Percentiles rank a stretch among this genome's conserved stretches.
Conservation (phyloP, 2,888 invertebrate genomes). For the Dolichomitus sp. region DNA sequence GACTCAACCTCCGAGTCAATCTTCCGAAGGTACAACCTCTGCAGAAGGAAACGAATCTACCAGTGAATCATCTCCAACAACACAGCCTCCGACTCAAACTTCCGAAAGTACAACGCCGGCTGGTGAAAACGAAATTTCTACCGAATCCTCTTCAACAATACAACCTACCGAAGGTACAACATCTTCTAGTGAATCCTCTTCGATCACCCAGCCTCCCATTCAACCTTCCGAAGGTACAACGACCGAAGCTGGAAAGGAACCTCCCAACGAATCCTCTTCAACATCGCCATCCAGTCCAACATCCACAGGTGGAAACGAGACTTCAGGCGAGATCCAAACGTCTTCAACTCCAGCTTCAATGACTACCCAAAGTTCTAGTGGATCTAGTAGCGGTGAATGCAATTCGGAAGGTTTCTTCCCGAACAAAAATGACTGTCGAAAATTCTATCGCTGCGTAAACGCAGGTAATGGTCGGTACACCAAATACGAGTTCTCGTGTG, state of each 20-base stretch:
- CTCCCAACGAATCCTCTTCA: not conserved
- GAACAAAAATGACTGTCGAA: conserved; percentile 90
- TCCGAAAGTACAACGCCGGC: not conserved
- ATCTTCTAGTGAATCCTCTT: conserved; percentile 1
- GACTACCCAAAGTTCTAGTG: conserved; percentile 2
- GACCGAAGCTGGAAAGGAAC: not conserved
- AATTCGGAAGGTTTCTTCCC: conserved; percentile 91
- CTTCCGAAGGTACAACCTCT: not conserved
- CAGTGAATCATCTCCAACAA: not conserved
- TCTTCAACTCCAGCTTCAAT: conserved; percentile 7
- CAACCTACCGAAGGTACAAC: not conserved
- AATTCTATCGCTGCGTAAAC: conserved; percentile 92
- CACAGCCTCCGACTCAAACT: not conserved
- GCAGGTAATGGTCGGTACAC: conserved; percentile 88
- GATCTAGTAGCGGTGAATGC: conserved; percentile 83
- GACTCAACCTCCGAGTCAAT: not conserved
- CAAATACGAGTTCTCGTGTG: conserved; percentile 91
- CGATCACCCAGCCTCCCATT: conserved; percentile 4
- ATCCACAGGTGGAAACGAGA: not conserved
- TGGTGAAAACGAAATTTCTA: not conserved
- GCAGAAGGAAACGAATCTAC: not conserved
- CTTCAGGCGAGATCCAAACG: not conserved
- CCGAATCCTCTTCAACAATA: conserved; percentile 21
- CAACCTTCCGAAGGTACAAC: conserved; percentile 11
- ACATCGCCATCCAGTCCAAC: not conserved